phyloP scores from a whole-genome alignment of 2,888 invertebrate genomes.

The Apocheima hispidaria region DNA sequence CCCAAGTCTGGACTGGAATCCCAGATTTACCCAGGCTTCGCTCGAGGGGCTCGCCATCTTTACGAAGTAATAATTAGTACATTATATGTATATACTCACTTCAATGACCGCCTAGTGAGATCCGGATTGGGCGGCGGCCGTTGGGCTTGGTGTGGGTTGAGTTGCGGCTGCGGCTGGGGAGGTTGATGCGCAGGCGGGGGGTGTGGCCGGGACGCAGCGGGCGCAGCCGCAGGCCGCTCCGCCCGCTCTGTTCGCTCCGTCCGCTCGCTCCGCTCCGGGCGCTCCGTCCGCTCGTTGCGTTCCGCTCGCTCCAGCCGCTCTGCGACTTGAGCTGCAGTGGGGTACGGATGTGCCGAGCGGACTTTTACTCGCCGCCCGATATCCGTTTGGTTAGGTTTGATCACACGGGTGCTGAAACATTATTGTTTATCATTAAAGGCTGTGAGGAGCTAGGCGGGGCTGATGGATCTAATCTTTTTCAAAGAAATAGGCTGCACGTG shows the following conservation, averaged over 20 bases:
- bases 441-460: too few species aligned
- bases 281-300: conserved; percentile 59
- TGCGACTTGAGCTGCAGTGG: conserved; percentile 64
- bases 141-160: conserved; percentile 64
- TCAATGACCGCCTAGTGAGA: conserved; percentile 90
- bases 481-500: too few species aligned
- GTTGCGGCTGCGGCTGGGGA: conserved; percentile 53
- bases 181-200: conserved; percentile 54
- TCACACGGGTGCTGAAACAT: conserved; percentile 93
- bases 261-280: conserved; percentile 62
- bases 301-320: conserved; percentile 65
- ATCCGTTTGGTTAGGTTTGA: conserved; percentile 96
- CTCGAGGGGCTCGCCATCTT: too few species aligned
- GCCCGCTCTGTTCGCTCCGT: conserved; percentile 61
- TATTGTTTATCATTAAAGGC: conserved; percentile 3
- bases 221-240: conserved; percentile 53
- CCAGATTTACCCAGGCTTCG: too few species aligned
- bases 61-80: neutral
- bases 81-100: too few species aligned
- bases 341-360: conserved; percentile 80
- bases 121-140: conserved; percentile 87
- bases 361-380: conserved; percentile 95
- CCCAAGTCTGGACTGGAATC: too few species aligned
- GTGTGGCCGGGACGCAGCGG: conserved; percentile 51
- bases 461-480: too few species aligned